Conservation (phyloP, 2,888 invertebrate genomes). For the Andrena fulva region DNA sequence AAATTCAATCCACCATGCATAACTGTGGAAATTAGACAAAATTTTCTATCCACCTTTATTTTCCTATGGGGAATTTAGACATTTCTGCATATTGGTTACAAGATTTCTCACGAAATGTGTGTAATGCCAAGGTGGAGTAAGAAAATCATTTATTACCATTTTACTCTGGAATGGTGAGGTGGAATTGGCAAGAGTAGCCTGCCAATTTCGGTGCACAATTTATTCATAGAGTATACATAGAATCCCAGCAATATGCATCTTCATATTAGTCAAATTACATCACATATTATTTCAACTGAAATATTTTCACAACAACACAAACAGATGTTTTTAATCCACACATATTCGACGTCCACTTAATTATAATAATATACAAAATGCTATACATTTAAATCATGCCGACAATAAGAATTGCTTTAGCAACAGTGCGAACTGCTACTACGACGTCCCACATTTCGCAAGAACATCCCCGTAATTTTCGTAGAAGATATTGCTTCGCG, state of each 20-base stretch:
- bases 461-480: background rate
- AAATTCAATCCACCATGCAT: background rate
- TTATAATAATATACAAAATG: too few relatives aligned
- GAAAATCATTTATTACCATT: too few relatives aligned
- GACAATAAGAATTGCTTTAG: background rate
- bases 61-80: too few relatives aligned
- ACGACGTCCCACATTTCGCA: background rate
- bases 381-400: background rate
- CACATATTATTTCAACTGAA: background rate
- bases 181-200: background rate
- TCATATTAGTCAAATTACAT: background rate
- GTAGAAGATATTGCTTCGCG: background rate
- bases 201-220: background rate
- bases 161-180: too few relatives aligned
- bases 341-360: too few relatives aligned
- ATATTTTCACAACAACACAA: background rate
- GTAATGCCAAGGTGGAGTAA: too few relatives aligned
- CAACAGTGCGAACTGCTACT: background rate
- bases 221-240: background rate
- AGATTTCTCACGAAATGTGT: too few relatives aligned
- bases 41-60: too few relatives aligned
- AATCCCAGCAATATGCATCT: background rate
- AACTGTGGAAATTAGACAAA: too few relatives aligned
- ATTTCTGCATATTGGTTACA: too few relatives aligned
- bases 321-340: background rate